These are phyloP conservation scores for Chaetophractus vellerosus DNA, from an alignment of 2,797 vertebrate species.

Conservation along the genomic window DNA sequence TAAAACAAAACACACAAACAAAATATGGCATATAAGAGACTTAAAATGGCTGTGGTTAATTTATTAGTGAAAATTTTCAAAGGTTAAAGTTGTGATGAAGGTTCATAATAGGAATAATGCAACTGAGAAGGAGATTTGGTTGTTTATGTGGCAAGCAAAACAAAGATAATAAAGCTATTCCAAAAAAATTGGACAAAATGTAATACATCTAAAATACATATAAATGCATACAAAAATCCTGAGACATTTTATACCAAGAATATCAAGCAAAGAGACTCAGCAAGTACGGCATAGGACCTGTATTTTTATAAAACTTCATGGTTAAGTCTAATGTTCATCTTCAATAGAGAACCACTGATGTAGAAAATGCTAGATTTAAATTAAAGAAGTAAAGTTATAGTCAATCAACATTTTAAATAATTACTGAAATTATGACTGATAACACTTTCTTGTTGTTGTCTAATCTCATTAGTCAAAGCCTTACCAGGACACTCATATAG, in stretches of 20 bases:
- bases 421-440: not conserved
- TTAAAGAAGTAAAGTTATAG: not conserved
- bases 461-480: not conserved
- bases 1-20: not conserved
- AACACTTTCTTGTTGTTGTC: not conserved
- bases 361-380: not conserved
- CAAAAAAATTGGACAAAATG: not conserved
- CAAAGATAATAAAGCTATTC: not conserved
- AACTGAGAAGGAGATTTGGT: not conserved
- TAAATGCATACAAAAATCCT: not conserved
- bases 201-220: not conserved
- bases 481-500: not conserved
- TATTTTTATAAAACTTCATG: not conserved
- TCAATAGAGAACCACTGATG: not conserved
- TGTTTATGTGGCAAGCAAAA: not conserved
- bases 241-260: not conserved
- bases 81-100: not conserved
- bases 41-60: not conserved
- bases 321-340: not conserved
- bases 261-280: not conserved
- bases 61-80: not conserved
- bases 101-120: not conserved
- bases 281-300: not conserved
- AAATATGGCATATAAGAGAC: not conserved
- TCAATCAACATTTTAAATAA: not conserved